Evolutionary conservation across 2,797 vertebrate genomes (phyloP).

Genomic region (Pelochelys cantorii): DNA sequence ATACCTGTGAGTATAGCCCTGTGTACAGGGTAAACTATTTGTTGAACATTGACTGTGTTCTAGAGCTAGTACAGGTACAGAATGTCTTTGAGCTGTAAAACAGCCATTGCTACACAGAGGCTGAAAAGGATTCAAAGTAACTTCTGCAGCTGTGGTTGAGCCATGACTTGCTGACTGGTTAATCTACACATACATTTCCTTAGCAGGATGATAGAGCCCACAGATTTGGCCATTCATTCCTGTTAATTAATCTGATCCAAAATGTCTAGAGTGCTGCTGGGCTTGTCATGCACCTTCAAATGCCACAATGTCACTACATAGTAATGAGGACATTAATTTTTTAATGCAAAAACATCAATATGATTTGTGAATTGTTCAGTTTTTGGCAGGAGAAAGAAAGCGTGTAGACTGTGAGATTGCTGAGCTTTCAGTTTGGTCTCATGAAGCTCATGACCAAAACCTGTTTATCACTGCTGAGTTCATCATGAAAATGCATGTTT

Average conservation of each 20-base stretch:
- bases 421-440: neutral
- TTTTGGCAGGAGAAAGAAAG: slow-evolving; percentile 6
- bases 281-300: neutral
- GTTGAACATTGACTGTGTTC: neutral
- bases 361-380: neutral
- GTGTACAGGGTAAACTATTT: neutral
- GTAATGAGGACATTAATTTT: neutral
- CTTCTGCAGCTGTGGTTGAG: neutral
- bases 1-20: neutral
- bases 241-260: neutral
- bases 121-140: neutral
- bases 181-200: neutral
- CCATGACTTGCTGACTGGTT: neutral
- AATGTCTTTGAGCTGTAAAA: neutral
- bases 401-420: neutral
- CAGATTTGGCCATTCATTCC: neutral
- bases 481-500: slow-evolving; percentile 1
- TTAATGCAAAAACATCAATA: neutral
- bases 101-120: neutral
- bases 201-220: neutral
- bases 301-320: neutral
- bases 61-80: neutral
- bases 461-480: neutral
- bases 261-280: neutral
- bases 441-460: neutral